A percentile compares a stretch with the other conserved stretches of the same genome.
phyloP scores from a whole-genome alignment of 2,113 vertebrate species.

The Tenrec ecaudatus region DNA sequence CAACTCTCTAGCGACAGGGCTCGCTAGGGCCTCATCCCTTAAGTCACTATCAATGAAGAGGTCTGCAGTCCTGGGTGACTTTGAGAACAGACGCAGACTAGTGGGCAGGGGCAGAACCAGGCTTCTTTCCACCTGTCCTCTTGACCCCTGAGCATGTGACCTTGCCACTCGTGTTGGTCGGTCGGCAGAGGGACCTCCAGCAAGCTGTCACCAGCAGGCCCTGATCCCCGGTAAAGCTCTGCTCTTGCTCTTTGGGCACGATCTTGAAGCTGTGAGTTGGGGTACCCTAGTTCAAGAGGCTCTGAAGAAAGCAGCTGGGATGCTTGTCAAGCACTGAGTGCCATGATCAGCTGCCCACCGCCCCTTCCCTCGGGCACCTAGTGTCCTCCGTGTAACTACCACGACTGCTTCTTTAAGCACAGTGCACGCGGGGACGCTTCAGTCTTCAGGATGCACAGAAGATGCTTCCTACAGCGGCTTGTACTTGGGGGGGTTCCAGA shows the following conservation, averaged over 20 bases:
- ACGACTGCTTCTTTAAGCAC: fast-evolving
- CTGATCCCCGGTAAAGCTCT: too few relatives aligned
- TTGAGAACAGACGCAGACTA: background rate
- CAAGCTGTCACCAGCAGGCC: too few relatives aligned
- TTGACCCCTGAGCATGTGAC: too few relatives aligned
- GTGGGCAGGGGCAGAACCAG: too few relatives aligned
- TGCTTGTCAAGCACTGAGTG: fast-evolving
- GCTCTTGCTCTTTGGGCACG: too few relatives aligned
- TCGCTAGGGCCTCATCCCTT: background rate
- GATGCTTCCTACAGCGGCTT: background rate
- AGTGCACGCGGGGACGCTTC: background rate
- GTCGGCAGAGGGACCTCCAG: background rate
- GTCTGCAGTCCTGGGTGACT: background rate
- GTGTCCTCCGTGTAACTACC: background rate
- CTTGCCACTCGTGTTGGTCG: too few relatives aligned
- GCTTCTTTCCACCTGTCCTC: too few relatives aligned
- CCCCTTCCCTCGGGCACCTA: too few relatives aligned
- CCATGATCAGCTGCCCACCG: too few relatives aligned
- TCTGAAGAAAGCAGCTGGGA: fast-evolving
- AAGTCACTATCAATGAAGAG: background rate
- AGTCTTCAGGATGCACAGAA: background rate
- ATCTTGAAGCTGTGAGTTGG: too few relatives aligned
- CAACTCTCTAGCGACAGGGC: background rate
- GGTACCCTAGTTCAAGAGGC: fast-evolving
- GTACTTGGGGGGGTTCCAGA: background rate